Base-by-base conservation (phyloP, 2,888 invertebrate species). In the Tuta absoluta region DNA sequence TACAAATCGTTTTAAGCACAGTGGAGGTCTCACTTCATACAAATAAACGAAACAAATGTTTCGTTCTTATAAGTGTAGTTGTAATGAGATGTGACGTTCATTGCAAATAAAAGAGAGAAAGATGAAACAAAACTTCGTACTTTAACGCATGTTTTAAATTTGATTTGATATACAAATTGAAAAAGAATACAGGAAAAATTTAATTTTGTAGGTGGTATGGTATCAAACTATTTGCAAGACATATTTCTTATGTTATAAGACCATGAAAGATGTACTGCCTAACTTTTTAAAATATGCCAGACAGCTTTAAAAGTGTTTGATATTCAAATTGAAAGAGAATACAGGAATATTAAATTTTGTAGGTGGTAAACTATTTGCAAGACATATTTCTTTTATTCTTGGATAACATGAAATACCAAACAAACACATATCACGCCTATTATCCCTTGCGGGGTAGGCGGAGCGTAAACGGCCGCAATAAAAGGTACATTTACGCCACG, bases 331-430 rank as follows among this genome's bases (percentile, higher is more conserved):
- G 49, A 33, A 61, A 49, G 1, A 10, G 17, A n/a, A 28, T 28
- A 12, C 12, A 56, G 14, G 3, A 5, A 56, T 17, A 56, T 28
- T 33, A 33, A n/a, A 49, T 28, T 84, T 85, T 84, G 83, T 84
- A 85, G 83, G 83, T 82, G 72, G 75, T 63, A 67, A 65, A 72
- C 74, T 76, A 75, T 81, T 80, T 80, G 81, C 79, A 80, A 81
- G 81, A 75, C 38, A 17, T 62, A 37, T 17, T 37, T 28, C 14
- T 59, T n/a, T 37, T 8, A 24, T 38, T 17, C 21, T 8, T 57
- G 11, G 10, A 57, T 28, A 1, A 33, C 33, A n/a, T n/a, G n/a
- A n/a, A n/a, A n/a, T n/a, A n/a, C n/a, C n/a, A n/a, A n/a, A n/a
- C n/a, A n/a, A n/a, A n/a, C n/a, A n/a, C n/a, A n/a, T n/a, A n/a